phyloP scores from a whole-genome alignment of 2,888 invertebrate genomes.

The Meteorus cinctellus region DNA sequence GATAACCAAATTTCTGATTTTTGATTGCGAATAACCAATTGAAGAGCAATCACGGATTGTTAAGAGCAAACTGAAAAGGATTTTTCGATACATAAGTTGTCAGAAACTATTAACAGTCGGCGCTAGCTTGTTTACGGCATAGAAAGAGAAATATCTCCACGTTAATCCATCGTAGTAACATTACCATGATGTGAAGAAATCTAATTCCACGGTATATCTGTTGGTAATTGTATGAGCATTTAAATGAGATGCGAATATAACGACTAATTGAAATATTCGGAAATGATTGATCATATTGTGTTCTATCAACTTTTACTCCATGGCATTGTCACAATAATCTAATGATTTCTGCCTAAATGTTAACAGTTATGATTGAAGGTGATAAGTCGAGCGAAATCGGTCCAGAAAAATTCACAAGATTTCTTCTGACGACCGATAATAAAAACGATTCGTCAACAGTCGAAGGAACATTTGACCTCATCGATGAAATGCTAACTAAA shows the following conservation, averaged over 20 bases:
- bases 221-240: background rate
- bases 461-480: conserved; percentile 65
- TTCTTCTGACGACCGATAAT: conserved; percentile 85
- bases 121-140: too few species aligned
- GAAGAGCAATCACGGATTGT: too few species aligned
- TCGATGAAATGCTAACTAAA: conserved; percentile 77
- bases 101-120: too few species aligned
- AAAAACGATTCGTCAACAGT: conserved; percentile 73
- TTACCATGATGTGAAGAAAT: background rate
- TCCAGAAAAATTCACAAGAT: conserved; percentile 85
- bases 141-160: too few species aligned
- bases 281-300: background rate
- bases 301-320: background rate
- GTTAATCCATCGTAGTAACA: too few species aligned
- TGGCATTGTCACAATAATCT: background rate
- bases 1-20: too few species aligned
- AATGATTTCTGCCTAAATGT: background rate
- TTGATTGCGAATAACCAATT: too few species aligned
- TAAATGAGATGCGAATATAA: background rate
- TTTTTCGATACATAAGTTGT: too few species aligned
- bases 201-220: background rate
- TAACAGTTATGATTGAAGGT: conserved; percentile 80
- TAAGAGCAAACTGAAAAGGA: too few species aligned
- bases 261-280: background rate
- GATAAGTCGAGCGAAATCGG: conserved; percentile 74